phyloP scores from a whole-genome alignment of 1,140 invertebrate species.

The Uloborus diversus region DNA sequence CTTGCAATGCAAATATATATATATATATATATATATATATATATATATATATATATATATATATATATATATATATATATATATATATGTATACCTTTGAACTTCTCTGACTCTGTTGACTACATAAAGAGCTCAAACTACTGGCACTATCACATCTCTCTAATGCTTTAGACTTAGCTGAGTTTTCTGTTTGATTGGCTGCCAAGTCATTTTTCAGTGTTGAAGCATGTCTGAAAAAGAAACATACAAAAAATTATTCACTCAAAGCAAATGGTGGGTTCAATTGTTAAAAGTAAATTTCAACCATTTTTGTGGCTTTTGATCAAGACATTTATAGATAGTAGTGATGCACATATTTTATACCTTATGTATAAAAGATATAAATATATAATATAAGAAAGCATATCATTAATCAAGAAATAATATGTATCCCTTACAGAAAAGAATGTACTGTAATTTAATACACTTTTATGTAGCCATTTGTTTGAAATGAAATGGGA shows the following conservation, averaged over 20 bases:
- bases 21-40: too few relatives aligned
- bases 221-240: neutral
- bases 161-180: slow-evolving; percentile 16
- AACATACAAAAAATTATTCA: neutral
- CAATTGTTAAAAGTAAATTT: too few relatives aligned
- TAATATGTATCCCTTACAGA: neutral
- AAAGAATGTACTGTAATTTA: neutral
- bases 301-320: too few relatives aligned
- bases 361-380: neutral
- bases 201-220: neutral
- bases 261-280: too few relatives aligned
- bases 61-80: too few relatives aligned
- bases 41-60: too few relatives aligned
- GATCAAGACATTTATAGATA: too few relatives aligned
- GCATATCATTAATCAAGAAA: too few relatives aligned
- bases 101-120: slow-evolving; percentile 44
- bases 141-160: slow-evolving; percentile 51
- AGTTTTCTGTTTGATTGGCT: neutral
- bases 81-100: too few relatives aligned
- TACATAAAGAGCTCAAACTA: slow-evolving; percentile 50
- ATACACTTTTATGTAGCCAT: neutral
- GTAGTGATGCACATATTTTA: neutral
- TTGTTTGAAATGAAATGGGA: neutral
- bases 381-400: too few relatives aligned
- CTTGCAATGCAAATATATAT: too few relatives aligned